Percentiles rank a stretch among this genome's conserved stretches.
Conservation (phyloP, 1,140 invertebrate species). For the Sminthurinus signatus region DNA sequence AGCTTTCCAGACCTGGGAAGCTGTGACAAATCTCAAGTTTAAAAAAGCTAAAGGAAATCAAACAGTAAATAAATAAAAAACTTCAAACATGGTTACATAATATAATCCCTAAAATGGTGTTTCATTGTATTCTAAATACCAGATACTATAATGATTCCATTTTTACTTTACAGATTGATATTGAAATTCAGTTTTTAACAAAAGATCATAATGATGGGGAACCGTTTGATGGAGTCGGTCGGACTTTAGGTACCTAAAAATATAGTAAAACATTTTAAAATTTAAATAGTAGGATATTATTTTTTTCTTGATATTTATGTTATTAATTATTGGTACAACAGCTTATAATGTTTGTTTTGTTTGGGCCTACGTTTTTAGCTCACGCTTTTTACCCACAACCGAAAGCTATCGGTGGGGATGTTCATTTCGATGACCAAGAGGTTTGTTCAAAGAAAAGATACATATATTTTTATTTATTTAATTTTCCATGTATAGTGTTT, state of each 20-base stretch:
- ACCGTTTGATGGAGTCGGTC: constrained; percentile 23
- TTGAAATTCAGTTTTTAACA: constrained; percentile 23
- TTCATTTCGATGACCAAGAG: constrained; percentile 84
- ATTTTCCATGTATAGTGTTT: no score
- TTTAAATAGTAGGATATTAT: not conserved
- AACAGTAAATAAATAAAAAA: not conserved
- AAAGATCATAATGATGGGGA: constrained; percentile 23
- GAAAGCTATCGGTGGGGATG: constrained; percentile 47
- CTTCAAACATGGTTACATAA: no score
- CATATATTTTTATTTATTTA: no score
- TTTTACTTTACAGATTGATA: constrained; percentile 19
- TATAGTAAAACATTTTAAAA: not conserved
- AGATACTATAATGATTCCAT: not conserved
- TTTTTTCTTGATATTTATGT: not conserved
- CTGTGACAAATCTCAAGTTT: constrained; percentile 17
- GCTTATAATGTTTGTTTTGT: not conserved
- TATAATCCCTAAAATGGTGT: no score
- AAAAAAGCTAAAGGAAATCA: constrained; percentile 18
- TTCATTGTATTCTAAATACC: no score
- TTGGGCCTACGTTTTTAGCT: constrained; percentile 52
- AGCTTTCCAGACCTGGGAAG: constrained; percentile 19
- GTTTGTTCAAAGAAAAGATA: no score
- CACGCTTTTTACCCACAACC: constrained; percentile 68
- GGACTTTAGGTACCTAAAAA: not conserved
- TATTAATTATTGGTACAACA: not conserved